A percentile compares a stretch with the other conserved stretches of the same genome.
phyloP scores from a whole-genome alignment of 1,140 invertebrate genomes.

The Ooceraea biroi region DNA sequence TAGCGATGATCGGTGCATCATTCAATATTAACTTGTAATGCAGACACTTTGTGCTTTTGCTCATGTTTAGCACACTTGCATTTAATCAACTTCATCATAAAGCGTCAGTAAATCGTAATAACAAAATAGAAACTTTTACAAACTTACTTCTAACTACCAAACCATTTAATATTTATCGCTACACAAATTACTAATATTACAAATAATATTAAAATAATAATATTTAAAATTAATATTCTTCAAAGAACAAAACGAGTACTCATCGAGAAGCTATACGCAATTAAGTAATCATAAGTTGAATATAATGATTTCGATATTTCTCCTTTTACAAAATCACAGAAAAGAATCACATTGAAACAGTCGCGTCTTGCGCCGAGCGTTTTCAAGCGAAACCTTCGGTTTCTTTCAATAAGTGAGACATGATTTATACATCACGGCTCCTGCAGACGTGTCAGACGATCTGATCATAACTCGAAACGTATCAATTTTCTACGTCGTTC shows the following conservation, averaged over 20 bases:
- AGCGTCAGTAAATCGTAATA: too few relatives aligned
- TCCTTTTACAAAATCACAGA: neutral
- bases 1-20: conserved; percentile 35
- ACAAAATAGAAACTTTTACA: too few relatives aligned
- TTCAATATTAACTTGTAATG: too few relatives aligned
- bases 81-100: neutral
- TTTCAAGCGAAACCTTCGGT: neutral
- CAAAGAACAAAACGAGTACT: too few relatives aligned
- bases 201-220: neutral
- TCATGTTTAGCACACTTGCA: neutral
- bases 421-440: neutral
- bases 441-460: neutral
- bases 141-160: too few relatives aligned
- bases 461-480: neutral
- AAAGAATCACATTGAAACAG: neutral
- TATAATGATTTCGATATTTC: neutral
- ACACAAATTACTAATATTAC: neutral
- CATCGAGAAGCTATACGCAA: neutral
- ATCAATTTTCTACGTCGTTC: conserved; percentile 28
- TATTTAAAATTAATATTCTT: neutral
- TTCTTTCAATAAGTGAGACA: neutral
- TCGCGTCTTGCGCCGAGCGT: neutral
- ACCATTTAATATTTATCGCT: neutral
- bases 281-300: neutral
- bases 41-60: neutral